Percentiles rank a stretch among this genome's conserved stretches.
These are phyloP conservation scores for Halichondria panicea DNA, from an alignment of 37 sponge, comb jelly and placozoan species.

Conservation along the genomic window DNA sequence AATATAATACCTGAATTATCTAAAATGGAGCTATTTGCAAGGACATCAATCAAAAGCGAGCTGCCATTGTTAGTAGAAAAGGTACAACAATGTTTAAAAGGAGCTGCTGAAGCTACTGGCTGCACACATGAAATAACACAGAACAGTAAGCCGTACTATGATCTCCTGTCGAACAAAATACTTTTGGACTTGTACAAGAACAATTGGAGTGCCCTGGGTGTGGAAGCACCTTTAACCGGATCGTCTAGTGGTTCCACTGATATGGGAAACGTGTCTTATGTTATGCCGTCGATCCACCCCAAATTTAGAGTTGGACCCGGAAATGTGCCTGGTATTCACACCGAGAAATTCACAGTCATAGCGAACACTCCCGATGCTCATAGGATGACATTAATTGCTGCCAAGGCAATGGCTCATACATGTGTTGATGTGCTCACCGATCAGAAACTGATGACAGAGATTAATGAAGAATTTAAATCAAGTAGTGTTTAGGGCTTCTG, in stretches of 20 bases:
- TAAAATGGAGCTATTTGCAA: slow-evolving; percentile 42
- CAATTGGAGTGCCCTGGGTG: slow-evolving; percentile 31
- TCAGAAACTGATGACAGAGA: slow-evolving; percentile 41
- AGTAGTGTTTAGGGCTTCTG: too few species aligned
- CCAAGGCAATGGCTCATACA: slow-evolving; percentile 82
- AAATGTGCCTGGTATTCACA: slow-evolving; percentile 50
- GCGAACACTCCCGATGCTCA: slow-evolving; percentile 71
- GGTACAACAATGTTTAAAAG: slow-evolving; percentile 49
- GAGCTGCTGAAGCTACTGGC: slow-evolving; percentile 79
- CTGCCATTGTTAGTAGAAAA: slow-evolving; percentile 49
- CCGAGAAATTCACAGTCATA: slow-evolving; percentile 52
- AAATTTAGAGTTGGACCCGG: slow-evolving; percentile 65
- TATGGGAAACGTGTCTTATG: slow-evolving; percentile 89
- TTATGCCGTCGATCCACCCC: slow-evolving; percentile 85
- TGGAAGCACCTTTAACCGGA: background rate
- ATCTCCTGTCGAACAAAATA: slow-evolving; percentile 43
- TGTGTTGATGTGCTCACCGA: slow-evolving; percentile 67
- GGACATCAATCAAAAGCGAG: slow-evolving; percentile 64
- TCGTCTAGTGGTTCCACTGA: slow-evolving; percentile 75
- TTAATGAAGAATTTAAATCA: slow-evolving; percentile 31
- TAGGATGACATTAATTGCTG: slow-evolving; percentile 52
- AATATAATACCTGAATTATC: slow-evolving; percentile 82
- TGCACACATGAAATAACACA: slow-evolving; percentile 57
- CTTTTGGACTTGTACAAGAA: slow-evolving; percentile 49
- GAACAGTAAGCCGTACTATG: slow-evolving; percentile 7